Base-by-base conservation (phyloP, 1,140 invertebrate genomes). In the Meloidogyne floridensis region DNA sequence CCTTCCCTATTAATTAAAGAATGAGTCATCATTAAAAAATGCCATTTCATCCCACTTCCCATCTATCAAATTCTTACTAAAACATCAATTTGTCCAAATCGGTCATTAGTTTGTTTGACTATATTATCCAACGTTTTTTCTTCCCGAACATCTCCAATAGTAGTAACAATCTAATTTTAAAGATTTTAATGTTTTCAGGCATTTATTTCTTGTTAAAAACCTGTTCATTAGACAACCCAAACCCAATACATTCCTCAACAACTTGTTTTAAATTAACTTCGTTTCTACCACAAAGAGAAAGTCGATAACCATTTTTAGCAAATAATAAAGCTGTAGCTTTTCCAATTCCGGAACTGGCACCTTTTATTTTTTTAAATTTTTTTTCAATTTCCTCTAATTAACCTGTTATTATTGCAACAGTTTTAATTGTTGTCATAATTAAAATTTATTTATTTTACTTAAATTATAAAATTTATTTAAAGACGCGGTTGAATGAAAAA, bases 341-440 rank as follows among this genome's bases (percentile, higher is more conserved):
- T 9, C 85, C 85, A 70, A 96, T 95, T 2, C 95, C 95, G 54
- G 94, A 95, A 90, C 94, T 94, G 1, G 95, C 94, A 75, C 95
- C 95, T 82, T 65, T 6, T 65, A n/a, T 65, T 65, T 13, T n/a
- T 11, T 13, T 15, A 32, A 51, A 80, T 13, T 65, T 80, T 72
- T 65, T n/a, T 65, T 65, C n/a, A n/a, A n/a, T 65, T 47, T 47
- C 32, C 32, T 32, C 32, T 59, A 59, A 10, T 15, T n/a, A 6
- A 65, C 59, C 59, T 4, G 59, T 65, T n/a, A 65, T 65, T 7
- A 65, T 65, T n/a, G 59, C 59, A n/a, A 65, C 59, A 65, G 59
- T 15, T 18, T 65, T 65, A n/a, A 15, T 8, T n/a, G 59, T n/a
- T 7, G 59, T n/a, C 59, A 65, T 65, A 13, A 13, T 13, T 15